Evolutionary conservation across 2,113 vertebrate genomes (phyloP), one percentile per base, ranked within the genome.

Genomic region (Myanophis thanlyinensis): DNA sequence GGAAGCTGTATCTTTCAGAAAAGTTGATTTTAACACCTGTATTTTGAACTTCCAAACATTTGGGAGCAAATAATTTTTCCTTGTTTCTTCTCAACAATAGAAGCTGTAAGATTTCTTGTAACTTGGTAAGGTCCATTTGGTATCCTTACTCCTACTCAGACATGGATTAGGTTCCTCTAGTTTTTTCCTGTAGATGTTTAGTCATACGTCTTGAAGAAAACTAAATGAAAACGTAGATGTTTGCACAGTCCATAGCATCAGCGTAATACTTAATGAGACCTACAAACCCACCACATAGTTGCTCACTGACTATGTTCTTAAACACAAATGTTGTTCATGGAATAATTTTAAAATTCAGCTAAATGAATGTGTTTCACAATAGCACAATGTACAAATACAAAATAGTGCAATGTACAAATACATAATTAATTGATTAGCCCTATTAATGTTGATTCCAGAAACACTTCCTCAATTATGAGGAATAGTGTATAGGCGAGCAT

Each of bases 241-340:
- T 73, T 35, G n/a, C 62, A 67, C 62, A 73, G 62, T 73, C 62
- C 56, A 56, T 23, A 56, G 53, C 3, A 89, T 25, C 44, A 47
- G 1, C 18, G 11, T 80, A 18, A 89, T 67, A 89, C 12, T 46
- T 84, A 27, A 30, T 40, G 8, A 52, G 20, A 27, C 27, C 40
- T 47, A 5, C 23, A 8, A 85, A 40, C 11, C 93, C 95, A 95
- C 94, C 95, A 97, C 46, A 49, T 48, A 6, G 93, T 94, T 95
- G 53, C 91, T 92, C 62, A 62, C 89, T 94, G 94, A 95, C 25
- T 6, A 96, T 93, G 93, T 88, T 96, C 97, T 92, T 95, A 97
- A 94, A 95, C 94, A 86, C 30, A 48, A 47, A 35, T 87, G n/a
- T 30, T 15, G 35, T 52, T 51, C 95, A 46, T 89, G 40, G 9